A percentile compares a stretch with the other conserved stretches of the same genome.
Conservation (phyloP, 2,113 vertebrate species). For the Lepidothrix coronata region DNA sequence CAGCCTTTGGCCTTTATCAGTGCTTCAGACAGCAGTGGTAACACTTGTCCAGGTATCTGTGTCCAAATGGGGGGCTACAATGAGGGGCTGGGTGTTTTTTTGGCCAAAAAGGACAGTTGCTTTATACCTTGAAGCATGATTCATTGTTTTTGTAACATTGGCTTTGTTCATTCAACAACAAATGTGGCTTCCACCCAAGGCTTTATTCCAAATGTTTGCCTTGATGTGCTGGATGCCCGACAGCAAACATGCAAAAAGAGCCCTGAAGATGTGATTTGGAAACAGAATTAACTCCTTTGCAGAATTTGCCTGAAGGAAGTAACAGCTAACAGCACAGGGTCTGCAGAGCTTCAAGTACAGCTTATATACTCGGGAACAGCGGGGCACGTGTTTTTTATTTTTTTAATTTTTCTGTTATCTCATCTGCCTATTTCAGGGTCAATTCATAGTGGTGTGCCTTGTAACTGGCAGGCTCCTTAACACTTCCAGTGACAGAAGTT, state of each 20-base stretch:
- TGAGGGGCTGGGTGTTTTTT: background rate
- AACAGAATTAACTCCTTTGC: background rate
- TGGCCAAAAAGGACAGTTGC: background rate
- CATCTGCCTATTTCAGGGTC: background rate
- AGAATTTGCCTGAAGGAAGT: background rate
- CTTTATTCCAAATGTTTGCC: constrained; percentile 3
- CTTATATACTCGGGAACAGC: background rate
- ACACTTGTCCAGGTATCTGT: background rate
- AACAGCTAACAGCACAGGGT: background rate
- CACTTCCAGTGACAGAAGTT: background rate
- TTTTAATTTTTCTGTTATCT: background rate
- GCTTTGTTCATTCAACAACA: background rate
- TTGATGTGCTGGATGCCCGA: background rate
- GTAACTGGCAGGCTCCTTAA: background rate
- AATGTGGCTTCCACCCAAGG: background rate
- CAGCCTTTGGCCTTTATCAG: background rate
- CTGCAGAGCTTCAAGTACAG: background rate
- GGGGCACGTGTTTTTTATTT: background rate
- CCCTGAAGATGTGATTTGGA: background rate
- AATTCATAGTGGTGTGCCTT: background rate
- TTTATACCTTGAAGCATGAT: background rate
- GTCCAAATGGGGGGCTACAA: background rate
- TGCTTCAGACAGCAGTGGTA: background rate
- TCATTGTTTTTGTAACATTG: background rate
- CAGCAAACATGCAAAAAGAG: background rate